Percentiles rank a stretch among this genome's conserved stretches.
Evolutionary conservation across 2,888 invertebrate genomes (phyloP).

Genomic region (Drosophila hamatofila): DNA sequence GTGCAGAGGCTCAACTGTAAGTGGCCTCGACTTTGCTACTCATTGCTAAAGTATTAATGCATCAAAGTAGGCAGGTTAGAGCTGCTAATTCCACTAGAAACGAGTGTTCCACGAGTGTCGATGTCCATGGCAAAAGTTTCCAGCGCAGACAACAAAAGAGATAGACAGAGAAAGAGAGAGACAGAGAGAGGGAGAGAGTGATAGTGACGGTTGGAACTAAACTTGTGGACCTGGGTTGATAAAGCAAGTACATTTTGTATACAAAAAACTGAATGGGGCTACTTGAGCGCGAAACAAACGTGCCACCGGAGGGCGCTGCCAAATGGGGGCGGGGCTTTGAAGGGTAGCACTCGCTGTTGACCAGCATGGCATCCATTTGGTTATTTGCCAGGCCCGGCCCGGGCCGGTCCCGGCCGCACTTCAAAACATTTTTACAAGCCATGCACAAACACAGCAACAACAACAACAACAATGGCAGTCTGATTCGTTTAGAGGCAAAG

Average conservation of each 20-base stretch:
- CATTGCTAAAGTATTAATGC: constrained; percentile 43
- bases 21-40: constrained; percentile 23
- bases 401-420: constrained; percentile 60
- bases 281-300: constrained; percentile 54
- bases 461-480: constrained; percentile 32
- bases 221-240: constrained; percentile 42
- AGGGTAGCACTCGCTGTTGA: constrained; percentile 27
- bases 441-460: constrained; percentile 44
- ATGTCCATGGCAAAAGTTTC: constrained; percentile 36
- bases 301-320: constrained; percentile 1
- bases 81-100: constrained; percentile 54
- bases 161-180: background rate
- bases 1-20: constrained; percentile 26
- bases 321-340: background rate
- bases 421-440: constrained; percentile 67
- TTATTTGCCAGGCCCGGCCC: constrained; percentile 59
- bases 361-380: constrained; percentile 59
- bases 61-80: constrained; percentile 50
- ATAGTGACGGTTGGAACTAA: constrained; percentile 23
- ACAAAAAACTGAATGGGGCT: constrained; percentile 63
- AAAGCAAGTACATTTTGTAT: constrained; percentile 57
- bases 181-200: background rate
- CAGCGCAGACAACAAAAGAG: background rate
- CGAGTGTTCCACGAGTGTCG: constrained; percentile 46
- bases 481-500: constrained; percentile 16